phyloP scores from a whole-genome alignment of 2,797 vertebrate genomes.

The Neopelma chrysocephalum region DNA sequence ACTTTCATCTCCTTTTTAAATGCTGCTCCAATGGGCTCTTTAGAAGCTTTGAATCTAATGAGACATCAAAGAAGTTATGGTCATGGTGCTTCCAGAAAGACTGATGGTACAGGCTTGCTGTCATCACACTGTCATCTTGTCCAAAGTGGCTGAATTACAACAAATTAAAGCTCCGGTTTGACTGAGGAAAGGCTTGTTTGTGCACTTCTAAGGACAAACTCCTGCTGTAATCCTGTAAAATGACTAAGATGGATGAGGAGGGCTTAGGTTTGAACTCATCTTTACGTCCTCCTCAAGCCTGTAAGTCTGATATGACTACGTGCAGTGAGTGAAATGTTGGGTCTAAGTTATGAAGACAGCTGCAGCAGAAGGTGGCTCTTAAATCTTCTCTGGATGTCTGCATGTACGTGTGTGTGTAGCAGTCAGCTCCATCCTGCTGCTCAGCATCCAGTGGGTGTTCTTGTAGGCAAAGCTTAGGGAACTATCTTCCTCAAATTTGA shows the following conservation, averaged over 20 bases:
- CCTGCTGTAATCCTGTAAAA: conserved; percentile 30
- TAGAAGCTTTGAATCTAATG: not conserved
- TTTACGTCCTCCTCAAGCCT: not conserved
- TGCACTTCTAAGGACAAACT: not conserved
- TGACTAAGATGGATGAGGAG: conserved; percentile 39
- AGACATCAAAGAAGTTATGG: conserved; percentile 29
- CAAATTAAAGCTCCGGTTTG: conserved; percentile 14
- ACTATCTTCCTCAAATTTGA: not conserved
- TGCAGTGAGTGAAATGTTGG: not conserved
- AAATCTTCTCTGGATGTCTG: conserved; percentile 22
- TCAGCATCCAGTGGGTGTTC: not conserved
- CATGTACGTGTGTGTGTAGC: rapidly evolving
- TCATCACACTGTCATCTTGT: conserved; percentile 39
- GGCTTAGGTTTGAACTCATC: conserved; percentile 13
- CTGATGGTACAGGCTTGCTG: conserved; percentile 23
- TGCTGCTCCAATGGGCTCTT: not conserved
- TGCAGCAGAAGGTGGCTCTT: conserved; percentile 34
- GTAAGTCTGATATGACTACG: not conserved
- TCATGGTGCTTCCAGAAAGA: conserved; percentile 36
- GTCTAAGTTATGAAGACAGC: conserved; percentile 43
- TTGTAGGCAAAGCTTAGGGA: not conserved
- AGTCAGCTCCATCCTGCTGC: not conserved
- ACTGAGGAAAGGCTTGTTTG: not conserved
- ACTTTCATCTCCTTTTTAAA: conserved; percentile 31
- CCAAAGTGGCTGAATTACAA: not conserved